Evolutionary conservation across 1,140 invertebrate species (phyloP), one percentile per base, ranked within the genome.

Genomic region (Cataglyphis hispanica): DNA sequence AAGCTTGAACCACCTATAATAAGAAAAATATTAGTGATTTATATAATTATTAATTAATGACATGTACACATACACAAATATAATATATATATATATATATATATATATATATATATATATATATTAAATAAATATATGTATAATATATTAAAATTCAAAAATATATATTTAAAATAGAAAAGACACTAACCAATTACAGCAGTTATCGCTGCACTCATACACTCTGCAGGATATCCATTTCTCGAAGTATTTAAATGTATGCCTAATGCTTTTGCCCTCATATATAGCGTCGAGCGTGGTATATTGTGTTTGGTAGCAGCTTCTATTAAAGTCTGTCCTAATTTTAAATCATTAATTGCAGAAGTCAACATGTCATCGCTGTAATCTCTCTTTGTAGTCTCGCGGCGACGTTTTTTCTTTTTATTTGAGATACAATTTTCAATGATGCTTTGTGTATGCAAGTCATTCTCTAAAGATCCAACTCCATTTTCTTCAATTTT

Each of bases 231-330:
- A 91, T 96, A 95, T 78, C 95, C 95, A 75, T 94, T 94, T 74
- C 95, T 92, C 0, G 93, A 89, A 61, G 95, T 92, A 60, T 93
- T 92, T 66, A 95, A 90, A 64, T 93, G 92, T 66, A 95, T 93
- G 31, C 95, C 94, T 27, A 95, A 87, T 34, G 92, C 87, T 87
- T 94, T 95, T 19, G 95, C 95, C 74, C 94, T 89, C 92, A 95
- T 94, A 19, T 96, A 95, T 10, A 96, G 90, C 0, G 95, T 96
- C 0, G 95, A 95, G 60, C 95, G 92, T 13, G 95, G 95, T 87
- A 95, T 95, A 78, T 94, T 92, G 84, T 95, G 91, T 43, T 88
- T 93, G 0, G 92, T 92, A 4, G 95, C 90, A 60, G 95, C 93
- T 81, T 95, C 95, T 81, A 95, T 86, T 50, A 95, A 90, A 1